Base-by-base conservation (phyloP, 2,113 vertebrate genomes). In the Heloderma charlesbogerti region DNA sequence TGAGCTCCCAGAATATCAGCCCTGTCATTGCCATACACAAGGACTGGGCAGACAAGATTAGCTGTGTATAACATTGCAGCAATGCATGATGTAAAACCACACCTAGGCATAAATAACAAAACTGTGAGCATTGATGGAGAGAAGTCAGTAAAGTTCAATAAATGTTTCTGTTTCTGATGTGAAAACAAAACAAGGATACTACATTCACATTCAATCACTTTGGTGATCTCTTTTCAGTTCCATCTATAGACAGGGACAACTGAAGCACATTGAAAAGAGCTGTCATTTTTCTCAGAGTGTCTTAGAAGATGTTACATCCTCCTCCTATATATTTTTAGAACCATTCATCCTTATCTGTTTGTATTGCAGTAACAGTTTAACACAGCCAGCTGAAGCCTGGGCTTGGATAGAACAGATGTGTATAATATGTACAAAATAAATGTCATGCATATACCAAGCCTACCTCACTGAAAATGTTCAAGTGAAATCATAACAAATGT, bases 251-350 rank as follows among this genome's bases (percentile, higher is more conserved):
- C 4, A 40, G 60, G 57, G 4, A 63, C n/a, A 60, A 83, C 7
- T 83, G 54, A 83, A 83, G 51, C n/a, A 37, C 54, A 63, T 37
- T 83, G 81, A 37, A 83, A 83, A 63, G 81, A 63, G 81, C 81
- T 60, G 51, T 82, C 80, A 82, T 80, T 80, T 80, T 80, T 40
- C 45, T 54, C 45, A 51, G 78, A 80, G 12, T 13, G 45, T 27
- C 22, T 48, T 31, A 31, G 78, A 45, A 54, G 45, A 22, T 80
- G 45, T 5, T 51, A 54, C 31, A 63, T 80, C 48, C 31, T 51
- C 78, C 31, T 43, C 25, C 77, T 45, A 45, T 43, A 18, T 25
- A 79, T 48, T 79, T 45, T 79, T 51, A 25, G 45, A 29, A 79
- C 1, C 22, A 31, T 79, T 51, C 45, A 51, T 31, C 45, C 40